Percentiles rank a stretch among this genome's conserved stretches.
These are phyloP conservation scores for Puffinus mauretanicus DNA, from an alignment of 2,113 vertebrate species.

Conservation along the genomic window DNA sequence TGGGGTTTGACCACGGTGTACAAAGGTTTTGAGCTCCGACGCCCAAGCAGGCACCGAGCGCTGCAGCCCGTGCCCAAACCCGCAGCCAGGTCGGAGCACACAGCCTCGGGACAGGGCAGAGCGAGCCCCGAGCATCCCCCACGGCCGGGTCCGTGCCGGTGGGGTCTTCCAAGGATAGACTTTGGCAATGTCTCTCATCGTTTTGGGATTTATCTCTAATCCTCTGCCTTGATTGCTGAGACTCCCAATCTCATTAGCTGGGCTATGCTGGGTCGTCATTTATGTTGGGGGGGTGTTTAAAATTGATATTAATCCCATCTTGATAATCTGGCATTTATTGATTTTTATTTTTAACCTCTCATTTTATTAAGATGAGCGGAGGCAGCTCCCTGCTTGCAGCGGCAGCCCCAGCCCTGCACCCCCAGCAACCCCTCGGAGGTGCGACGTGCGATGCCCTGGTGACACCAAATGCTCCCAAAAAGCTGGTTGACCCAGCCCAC, in stretches of 20 bases:
- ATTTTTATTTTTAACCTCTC: slow-evolving; percentile 72
- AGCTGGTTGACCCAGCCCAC: background rate
- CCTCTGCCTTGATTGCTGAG: slow-evolving; percentile 39
- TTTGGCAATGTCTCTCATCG: slow-evolving; percentile 14
- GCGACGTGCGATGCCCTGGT: rapidly evolving
- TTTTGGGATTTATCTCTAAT: slow-evolving; percentile 67
- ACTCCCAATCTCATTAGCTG: slow-evolving; percentile 71
- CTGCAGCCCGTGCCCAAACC: background rate
- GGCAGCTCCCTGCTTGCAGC: background rate
- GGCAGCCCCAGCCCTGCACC: background rate
- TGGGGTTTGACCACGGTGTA: rapidly evolving
- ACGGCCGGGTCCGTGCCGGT: background rate
- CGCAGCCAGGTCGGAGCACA: background rate
- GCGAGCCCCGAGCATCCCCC: background rate
- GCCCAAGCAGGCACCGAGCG: background rate
- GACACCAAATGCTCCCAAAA: background rate
- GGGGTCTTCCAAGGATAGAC: slow-evolving; percentile 55
- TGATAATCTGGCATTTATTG: slow-evolving; percentile 63
- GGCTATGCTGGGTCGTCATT: background rate
- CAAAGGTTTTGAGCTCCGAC: rapidly evolving
- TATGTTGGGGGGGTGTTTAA: background rate
- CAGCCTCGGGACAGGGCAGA: rapidly evolving
- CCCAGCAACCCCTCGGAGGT: rapidly evolving
- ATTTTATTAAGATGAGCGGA: slow-evolving; percentile 9
- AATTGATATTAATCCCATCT: slow-evolving; percentile 71